These are phyloP conservation scores for Temnothorax curvispinosus DNA, from an alignment of 1,140 invertebrate genomes.

Conservation along the genomic window DNA sequence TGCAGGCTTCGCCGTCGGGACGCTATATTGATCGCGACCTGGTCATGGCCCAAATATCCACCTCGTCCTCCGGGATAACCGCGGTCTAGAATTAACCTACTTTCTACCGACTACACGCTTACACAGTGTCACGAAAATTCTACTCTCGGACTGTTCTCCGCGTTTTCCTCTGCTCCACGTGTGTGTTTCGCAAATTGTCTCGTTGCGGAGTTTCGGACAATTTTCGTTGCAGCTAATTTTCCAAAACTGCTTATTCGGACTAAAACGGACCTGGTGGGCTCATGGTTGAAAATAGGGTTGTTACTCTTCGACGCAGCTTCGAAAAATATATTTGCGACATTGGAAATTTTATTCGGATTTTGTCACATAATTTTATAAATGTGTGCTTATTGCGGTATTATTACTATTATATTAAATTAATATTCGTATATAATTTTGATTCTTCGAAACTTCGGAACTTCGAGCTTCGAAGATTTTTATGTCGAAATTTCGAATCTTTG, in stretches of 20 bases:
- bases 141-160: neutral
- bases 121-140: slow-evolving; percentile 36
- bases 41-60: slow-evolving; percentile 85
- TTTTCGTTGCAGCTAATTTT: neutral
- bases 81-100: slow-evolving; percentile 81
- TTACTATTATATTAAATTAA: no score
- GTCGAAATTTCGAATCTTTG: no score
- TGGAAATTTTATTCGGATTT: no score
- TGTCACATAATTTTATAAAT: no score
- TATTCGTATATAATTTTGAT: no score
- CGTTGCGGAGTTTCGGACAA: neutral
- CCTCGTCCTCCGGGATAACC: slow-evolving; percentile 80
- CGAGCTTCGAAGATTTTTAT: no score
- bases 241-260: neutral
- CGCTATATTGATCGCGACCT: slow-evolving; percentile 84
- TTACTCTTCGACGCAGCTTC: no score
- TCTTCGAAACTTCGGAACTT: no score
- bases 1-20: slow-evolving; percentile 74
- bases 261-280: no score
- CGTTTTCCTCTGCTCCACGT: neutral
- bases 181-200: neutral
- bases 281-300: no score
- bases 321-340: no score
- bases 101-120: slow-evolving; percentile 67
- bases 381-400: no score